Conservation (phyloP, 2,113 vertebrate species). For the Thryonomys swinderianus region DNA sequence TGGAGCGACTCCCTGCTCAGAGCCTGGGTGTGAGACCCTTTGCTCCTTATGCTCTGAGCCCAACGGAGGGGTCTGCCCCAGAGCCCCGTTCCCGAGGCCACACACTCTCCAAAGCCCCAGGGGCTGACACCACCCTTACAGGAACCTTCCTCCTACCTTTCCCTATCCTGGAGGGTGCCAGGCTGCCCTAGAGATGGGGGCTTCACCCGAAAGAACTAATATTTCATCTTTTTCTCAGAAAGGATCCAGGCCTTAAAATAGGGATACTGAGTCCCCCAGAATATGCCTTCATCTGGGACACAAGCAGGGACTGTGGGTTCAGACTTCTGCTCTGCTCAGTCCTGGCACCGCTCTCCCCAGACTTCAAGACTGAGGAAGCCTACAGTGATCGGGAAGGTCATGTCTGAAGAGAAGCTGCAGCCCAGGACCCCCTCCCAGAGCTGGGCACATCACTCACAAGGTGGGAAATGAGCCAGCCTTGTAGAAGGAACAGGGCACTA, state of each 20-base stretch:
- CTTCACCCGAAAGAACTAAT: not conserved
- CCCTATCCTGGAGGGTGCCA: not conserved
- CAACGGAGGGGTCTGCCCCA: conserved; percentile 69
- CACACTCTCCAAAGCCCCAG: conserved; percentile 46
- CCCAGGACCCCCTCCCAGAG: not conserved
- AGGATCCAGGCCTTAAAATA: not conserved
- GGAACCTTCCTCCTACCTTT: conserved; percentile 69
- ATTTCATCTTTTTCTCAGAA: not conserved
- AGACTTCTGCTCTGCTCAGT: not conserved
- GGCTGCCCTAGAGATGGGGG: not conserved
- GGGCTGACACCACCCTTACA: conserved; percentile 55
- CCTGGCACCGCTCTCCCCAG: not conserved
- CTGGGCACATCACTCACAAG: not conserved
- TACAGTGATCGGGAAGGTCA: accelerated
- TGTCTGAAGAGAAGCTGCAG: not conserved
- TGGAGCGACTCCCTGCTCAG: conserved; percentile 73
- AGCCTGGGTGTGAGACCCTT: not conserved
- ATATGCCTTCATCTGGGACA: not conserved
- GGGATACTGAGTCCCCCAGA: not conserved
- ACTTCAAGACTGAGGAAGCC: not conserved
- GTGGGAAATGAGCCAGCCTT: not conserved
- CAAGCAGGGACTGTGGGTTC: not conserved
- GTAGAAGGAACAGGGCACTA: not conserved
- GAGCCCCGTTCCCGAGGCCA: conserved; percentile 68
- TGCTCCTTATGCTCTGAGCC: conserved; percentile 60